Conservation (phyloP, 2,888 invertebrate species). For the Hofmannophila pseudospretella region DNA sequence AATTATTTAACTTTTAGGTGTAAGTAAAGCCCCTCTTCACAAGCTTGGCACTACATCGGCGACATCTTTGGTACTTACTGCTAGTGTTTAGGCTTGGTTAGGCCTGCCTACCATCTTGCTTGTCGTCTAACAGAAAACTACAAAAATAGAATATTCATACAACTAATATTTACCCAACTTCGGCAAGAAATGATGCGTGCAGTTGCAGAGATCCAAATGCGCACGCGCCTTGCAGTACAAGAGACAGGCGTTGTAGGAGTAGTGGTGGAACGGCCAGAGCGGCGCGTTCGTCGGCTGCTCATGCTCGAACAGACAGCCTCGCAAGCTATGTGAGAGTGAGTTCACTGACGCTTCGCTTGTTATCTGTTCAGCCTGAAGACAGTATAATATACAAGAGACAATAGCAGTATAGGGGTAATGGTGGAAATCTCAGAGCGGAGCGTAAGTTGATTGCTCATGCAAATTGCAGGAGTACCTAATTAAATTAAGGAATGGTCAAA, state of each 20-base stretch:
- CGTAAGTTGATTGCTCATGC: too few species aligned
- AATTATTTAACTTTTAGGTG: too few species aligned
- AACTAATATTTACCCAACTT: slow-evolving; percentile 68
- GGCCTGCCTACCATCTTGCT: neutral
- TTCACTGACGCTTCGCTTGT: slow-evolving; percentile 76
- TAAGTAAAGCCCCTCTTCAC: too few species aligned
- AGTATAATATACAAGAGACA: too few species aligned
- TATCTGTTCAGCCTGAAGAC: slow-evolving; percentile 78
- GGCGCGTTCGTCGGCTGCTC: slow-evolving; percentile 63
- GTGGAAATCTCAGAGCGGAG: too few species aligned
- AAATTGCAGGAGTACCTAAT: too few species aligned
- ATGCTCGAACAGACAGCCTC: slow-evolving; percentile 76
- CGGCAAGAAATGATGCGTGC: slow-evolving; percentile 80
- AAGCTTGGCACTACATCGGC: too few species aligned
- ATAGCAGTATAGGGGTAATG: too few species aligned
- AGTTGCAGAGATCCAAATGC: slow-evolving; percentile 76
- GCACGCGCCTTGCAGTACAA: slow-evolving; percentile 77
- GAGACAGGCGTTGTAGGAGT: slow-evolving; percentile 79
- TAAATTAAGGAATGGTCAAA: too few species aligned
- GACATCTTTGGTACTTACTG: too few species aligned
- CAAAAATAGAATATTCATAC: too few species aligned
- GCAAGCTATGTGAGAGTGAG: slow-evolving; percentile 56
- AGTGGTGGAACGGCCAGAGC: slow-evolving; percentile 66
- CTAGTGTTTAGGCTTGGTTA: neutral
- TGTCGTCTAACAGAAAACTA: too few species aligned